Conservation (phyloP, 2,113 vertebrate genomes). For the Heterotis niloticus region DNA sequence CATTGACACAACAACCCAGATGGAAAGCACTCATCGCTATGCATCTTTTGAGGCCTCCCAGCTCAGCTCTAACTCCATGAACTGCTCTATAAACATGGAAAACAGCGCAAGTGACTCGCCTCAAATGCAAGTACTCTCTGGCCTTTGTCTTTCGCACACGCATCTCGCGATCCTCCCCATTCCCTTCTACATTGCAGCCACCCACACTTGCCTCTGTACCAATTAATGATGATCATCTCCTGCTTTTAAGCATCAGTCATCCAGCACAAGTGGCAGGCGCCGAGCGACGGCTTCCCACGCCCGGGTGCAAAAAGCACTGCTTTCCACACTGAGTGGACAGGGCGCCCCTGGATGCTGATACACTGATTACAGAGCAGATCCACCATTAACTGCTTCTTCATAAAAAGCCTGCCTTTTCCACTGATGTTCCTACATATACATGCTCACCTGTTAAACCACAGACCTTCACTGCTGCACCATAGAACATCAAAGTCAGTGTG, state of each 20-base stretch:
- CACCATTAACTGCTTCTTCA: background rate
- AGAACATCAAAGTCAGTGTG: too few species aligned
- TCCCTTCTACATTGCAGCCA: conserved; percentile 26
- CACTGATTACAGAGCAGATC: conserved; percentile 9
- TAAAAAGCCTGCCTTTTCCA: too few species aligned
- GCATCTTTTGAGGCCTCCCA: background rate
- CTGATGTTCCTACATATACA: too few species aligned
- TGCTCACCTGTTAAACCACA: background rate
- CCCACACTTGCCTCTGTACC: conserved; percentile 48
- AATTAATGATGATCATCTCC: conserved; percentile 48
- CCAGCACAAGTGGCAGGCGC: conserved; percentile 37
- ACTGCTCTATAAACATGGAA: background rate
- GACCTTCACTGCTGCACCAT: background rate
- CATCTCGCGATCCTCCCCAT: conserved; percentile 10
- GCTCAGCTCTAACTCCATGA: background rate
- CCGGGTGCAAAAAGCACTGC: conserved; percentile 28
- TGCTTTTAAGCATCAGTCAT: conserved; percentile 45
- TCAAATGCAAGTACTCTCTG: background rate
- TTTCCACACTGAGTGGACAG: conserved; percentile 39
- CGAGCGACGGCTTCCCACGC: conserved; percentile 38
- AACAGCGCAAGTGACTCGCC: background rate
- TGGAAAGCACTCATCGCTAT: background rate
- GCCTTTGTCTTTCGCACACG: conserved; percentile 21
- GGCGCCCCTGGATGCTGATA: conserved; percentile 34
- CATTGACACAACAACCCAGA: too few species aligned